Evolutionary conservation across 2,888 invertebrate species (phyloP), one percentile per base, ranked within the genome.

Genomic region (Dromius quadrimaculatus): DNA sequence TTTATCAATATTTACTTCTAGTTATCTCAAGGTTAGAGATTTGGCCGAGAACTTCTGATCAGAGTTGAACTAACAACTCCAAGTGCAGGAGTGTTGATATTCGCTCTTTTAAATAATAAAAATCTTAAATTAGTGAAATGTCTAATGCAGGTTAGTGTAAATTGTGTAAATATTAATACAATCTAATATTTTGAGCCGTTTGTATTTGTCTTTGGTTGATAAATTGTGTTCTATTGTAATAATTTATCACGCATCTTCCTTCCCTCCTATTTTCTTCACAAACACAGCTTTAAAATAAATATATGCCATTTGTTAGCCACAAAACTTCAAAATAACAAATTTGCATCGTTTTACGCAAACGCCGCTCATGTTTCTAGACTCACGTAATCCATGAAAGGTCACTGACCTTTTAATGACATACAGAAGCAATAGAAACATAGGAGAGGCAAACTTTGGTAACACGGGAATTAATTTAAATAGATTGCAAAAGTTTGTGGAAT

Each of bases 1-100:
- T 47, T 64, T 64, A 64, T 64, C 64, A 64, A 64, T 50, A 64
- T 64, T 28, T 47, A 38, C 36, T 50, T 64, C 64, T 9, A 47
- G 11, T 32, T 64, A 64, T 64, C 64, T 64, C 34, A 50, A 64
- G 64, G 64, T 50, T 20, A 43, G 11, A 50, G 8, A 23, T 23
- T 15, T 57, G 43, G 28, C 50, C 50, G 41, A n/a, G 28, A 54
- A 13, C 41, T 15, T 34, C 11, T 1, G 17, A 63, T 47, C 32
- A 19, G 47, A 13, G 23, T 47, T 50, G 15, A 47, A 17, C 9
- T 34, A 34, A 13, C 36, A 34, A 8, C 20, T 36, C n/a, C n/a
- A 32, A 20, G 64, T 45, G n/a, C 47, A 20, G 45, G 28, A 32
- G 63, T 61, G n/a, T 5, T 57, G 41, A 11, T 20, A 28, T 22